A percentile compares a stretch with the other conserved stretches of the same genome.
Conservation (phyloP, 2,113 vertebrate species). For the Hypocryptadius cinnamomeus region DNA sequence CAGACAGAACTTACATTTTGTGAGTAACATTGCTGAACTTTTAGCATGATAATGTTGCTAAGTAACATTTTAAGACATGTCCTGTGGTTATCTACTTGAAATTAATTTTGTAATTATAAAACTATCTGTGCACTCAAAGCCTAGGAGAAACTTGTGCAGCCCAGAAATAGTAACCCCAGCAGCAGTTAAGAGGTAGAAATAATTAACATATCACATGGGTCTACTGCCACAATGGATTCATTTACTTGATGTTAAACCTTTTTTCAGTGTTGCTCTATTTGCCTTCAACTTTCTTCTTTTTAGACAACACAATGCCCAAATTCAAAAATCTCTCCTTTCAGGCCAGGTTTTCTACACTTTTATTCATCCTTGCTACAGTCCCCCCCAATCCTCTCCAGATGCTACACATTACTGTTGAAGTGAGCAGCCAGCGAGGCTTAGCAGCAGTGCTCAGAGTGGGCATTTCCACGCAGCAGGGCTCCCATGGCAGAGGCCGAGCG, state of each 20-base stretch:
- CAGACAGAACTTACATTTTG: background rate
- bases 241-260: background rate
- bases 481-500: rapidly evolving
- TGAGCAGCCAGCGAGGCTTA: background rate
- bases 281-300: background rate
- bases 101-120: background rate
- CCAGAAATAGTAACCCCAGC: background rate
- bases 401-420: background rate
- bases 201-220: background rate
- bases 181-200: background rate
- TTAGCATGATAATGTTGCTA: background rate
- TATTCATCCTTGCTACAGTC: background rate
- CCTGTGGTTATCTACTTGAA: background rate
- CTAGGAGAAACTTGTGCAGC: background rate
- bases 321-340: background rate
- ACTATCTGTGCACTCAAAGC: background rate
- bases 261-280: background rate
- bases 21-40: background rate
- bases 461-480: rapidly evolving
- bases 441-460: background rate
- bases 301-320: background rate
- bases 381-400: background rate
- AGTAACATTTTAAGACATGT: background rate
- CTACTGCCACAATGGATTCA: background rate
- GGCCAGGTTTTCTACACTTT: background rate